A percentile compares a stretch with the other conserved stretches of the same genome.
phyloP scores from a whole-genome alignment of 1,140 invertebrate genomes.

The Leptonema lineaticorne region DNA sequence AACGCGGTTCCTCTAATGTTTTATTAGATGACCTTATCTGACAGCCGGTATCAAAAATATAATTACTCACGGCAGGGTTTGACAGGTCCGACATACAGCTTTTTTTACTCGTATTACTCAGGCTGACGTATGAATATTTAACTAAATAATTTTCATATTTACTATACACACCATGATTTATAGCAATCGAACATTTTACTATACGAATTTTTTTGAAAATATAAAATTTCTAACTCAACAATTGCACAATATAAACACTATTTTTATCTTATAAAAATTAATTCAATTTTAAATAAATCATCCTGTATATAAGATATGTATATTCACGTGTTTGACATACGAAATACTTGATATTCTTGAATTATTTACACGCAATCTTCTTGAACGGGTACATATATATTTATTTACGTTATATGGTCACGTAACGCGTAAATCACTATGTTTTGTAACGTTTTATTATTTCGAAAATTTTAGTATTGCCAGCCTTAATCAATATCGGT shows the following conservation, averaged over 20 bases:
- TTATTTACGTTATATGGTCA: neutral
- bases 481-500: too few species aligned
- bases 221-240: too few species aligned
- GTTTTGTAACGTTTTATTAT: too few species aligned
- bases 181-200: too few species aligned
- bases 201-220: too few species aligned
- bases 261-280: too few species aligned
- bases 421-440: neutral
- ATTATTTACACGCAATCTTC: neutral
- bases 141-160: constrained; percentile 11
- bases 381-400: neutral
- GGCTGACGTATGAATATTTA: constrained; percentile 2
- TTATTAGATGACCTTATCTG: constrained; percentile 43
- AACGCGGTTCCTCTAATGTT: constrained; percentile 41
- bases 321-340: neutral
- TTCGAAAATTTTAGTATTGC: too few species aligned
- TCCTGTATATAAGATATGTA: neutral
- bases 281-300: neutral
- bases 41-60: constrained; percentile 40
- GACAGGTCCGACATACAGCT: constrained; percentile 22
- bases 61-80: constrained; percentile 37
- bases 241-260: too few species aligned
- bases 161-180: neutral
- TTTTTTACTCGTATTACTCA: neutral
- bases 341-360: neutral